These are phyloP conservation scores for Drosophila micromelanica DNA, from an alignment of 1,140 invertebrate genomes.

Conservation along the genomic window DNA sequence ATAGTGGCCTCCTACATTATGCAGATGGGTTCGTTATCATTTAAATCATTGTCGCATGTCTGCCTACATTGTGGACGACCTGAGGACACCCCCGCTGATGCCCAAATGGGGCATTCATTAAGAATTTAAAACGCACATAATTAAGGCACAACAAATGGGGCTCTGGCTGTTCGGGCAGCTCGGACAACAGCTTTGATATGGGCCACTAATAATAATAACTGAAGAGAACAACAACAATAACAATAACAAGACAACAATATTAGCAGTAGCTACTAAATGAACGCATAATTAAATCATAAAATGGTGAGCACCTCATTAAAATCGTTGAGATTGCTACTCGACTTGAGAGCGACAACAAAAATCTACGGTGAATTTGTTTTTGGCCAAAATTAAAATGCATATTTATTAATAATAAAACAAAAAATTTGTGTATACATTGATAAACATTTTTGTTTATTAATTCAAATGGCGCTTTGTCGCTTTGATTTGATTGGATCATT, in stretches of 20 bases:
- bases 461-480: slow-evolving; percentile 75
- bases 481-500: slow-evolving; percentile 70
- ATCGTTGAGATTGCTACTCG: slow-evolving; percentile 78
- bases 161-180: slow-evolving; percentile 34
- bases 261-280: slow-evolving; percentile 57
- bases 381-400: slow-evolving; percentile 50
- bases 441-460: slow-evolving; percentile 78
- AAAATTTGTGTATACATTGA: slow-evolving; percentile 51
- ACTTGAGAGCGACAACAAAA: slow-evolving; percentile 61
- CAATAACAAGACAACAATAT: slow-evolving; percentile 32
- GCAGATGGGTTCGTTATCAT: slow-evolving; percentile 74
- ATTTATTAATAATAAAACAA: slow-evolving; percentile 45
- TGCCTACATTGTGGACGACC: slow-evolving; percentile 32
- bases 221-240: slow-evolving; percentile 31
- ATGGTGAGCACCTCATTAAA: slow-evolving; percentile 81
- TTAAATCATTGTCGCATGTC: slow-evolving; percentile 74
- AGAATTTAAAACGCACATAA: slow-evolving; percentile 81
- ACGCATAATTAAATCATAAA: slow-evolving; percentile 82
- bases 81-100: slow-evolving; percentile 31
- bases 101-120: slow-evolving; percentile 71
- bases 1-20: slow-evolving; percentile 50
- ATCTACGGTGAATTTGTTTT: slow-evolving; percentile 21
- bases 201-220: slow-evolving; percentile 56
- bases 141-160: slow-evolving; percentile 74
- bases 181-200: slow-evolving; percentile 60